phyloP scores from a whole-genome alignment of 2,888 invertebrate species.

The Heliconius aoede region DNA sequence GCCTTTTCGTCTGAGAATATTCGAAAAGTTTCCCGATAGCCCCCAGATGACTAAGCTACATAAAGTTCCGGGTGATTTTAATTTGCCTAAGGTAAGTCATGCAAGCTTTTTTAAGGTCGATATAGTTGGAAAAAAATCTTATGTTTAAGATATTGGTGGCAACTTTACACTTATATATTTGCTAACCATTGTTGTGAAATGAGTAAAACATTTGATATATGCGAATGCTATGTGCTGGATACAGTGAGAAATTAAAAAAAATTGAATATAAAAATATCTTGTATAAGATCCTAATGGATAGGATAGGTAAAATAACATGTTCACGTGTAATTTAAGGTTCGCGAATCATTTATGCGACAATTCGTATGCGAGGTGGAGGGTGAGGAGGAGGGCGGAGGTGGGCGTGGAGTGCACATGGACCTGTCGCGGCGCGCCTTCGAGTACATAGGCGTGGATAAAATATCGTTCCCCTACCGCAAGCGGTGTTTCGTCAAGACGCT shows the following conservation, averaged over 20 bases:
- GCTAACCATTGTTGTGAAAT: neutral
- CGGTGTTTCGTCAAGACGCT: constrained; percentile 92
- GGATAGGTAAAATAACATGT: too few species aligned
- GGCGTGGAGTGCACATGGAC: constrained; percentile 52
- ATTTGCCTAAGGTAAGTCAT: constrained; percentile 89
- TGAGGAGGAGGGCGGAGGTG: constrained; percentile 86
- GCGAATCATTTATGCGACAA: constrained; percentile 99
- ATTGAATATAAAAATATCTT: too few species aligned
- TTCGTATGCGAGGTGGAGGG: constrained; percentile 95
- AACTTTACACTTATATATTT: neutral
- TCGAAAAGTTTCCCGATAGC: constrained; percentile 99
- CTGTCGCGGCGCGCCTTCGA: constrained; percentile 72
- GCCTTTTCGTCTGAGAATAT: constrained; percentile 96
- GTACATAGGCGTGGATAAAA: constrained; percentile 73
- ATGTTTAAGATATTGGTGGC: neutral
- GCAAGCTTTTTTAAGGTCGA: neutral
- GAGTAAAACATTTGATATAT: too few species aligned
- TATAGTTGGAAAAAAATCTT: neutral
- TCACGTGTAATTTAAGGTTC: constrained; percentile 82
- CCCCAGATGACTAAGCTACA: constrained; percentile 98
- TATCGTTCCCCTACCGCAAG: constrained; percentile 87
- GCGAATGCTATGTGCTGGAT: too few species aligned
- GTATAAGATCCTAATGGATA: neutral
- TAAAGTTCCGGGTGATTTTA: constrained; percentile 96
- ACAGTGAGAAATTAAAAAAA: too few species aligned